Conservation (phyloP, 2,797 vertebrate genomes). For the Eulemur coronatus region DNA sequence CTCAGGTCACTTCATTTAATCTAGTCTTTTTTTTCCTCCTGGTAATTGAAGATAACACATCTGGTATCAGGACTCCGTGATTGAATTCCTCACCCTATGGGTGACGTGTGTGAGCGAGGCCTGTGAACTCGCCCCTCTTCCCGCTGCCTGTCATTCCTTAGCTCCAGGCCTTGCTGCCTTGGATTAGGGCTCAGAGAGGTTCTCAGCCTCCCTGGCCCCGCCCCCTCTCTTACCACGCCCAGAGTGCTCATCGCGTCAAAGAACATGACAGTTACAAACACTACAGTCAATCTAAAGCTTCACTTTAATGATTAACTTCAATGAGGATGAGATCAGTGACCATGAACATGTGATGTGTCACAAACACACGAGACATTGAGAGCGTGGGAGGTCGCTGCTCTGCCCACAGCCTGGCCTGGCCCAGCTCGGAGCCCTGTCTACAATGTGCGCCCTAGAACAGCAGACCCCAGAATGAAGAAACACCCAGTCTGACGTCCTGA, state of each 20-base stretch:
- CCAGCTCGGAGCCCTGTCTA: neutral
- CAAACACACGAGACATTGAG: neutral
- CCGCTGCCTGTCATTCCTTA: fast-evolving
- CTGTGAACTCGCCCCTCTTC: fast-evolving
- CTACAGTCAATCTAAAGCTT: neutral
- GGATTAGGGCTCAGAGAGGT: fast-evolving
- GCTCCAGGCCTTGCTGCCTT: too few species aligned
- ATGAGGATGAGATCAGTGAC: neutral
- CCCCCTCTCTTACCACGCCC: neutral
- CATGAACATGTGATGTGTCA: neutral
- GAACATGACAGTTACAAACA: neutral
- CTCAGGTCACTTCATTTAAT: neutral
- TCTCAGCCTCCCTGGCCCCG: too few species aligned
- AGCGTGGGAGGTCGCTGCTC: fast-evolving
- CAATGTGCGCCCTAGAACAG: fast-evolving
- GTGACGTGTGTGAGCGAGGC: neutral
- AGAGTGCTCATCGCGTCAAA: neutral
- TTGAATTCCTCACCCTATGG: neutral
- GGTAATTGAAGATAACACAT: neutral
- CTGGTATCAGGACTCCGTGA: neutral
- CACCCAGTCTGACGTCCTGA: neutral
- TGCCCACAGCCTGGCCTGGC: neutral
- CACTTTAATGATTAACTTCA: neutral
- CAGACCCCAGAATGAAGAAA: neutral
- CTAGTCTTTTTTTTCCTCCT: neutral